These are phyloP conservation scores for Epinephelus coioides DNA, from an alignment of 2,797 vertebrate species.

Conservation along the genomic window DNA sequence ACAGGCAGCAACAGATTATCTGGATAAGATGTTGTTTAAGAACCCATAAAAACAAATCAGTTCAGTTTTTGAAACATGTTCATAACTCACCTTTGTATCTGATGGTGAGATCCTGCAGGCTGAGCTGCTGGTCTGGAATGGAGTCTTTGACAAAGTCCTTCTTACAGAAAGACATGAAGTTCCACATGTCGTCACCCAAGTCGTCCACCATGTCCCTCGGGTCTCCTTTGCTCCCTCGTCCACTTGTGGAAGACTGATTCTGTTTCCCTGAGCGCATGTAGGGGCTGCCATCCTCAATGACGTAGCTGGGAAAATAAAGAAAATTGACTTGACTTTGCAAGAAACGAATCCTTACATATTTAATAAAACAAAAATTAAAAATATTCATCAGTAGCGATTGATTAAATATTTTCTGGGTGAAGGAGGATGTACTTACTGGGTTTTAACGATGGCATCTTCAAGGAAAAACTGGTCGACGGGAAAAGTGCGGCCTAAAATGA, in stretches of 20 bases:
- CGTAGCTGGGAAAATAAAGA: slow-evolving; percentile 85
- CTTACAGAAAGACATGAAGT: slow-evolving; percentile 85
- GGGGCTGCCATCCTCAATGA: slow-evolving; percentile 93
- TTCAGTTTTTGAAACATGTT: not conserved
- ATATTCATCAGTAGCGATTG: not conserved
- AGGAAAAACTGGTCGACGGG: slow-evolving; percentile 97
- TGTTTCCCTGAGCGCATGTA: slow-evolving; percentile 90
- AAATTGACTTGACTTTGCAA: not conserved
- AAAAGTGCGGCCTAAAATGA: slow-evolving; percentile 90
- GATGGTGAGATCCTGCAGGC: slow-evolving; percentile 89
- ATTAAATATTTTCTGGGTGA: not conserved
- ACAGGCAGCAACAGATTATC: not conserved
- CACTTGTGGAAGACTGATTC: slow-evolving; percentile 69
- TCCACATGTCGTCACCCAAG: slow-evolving; percentile 89
- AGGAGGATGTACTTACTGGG: slow-evolving; percentile 82
- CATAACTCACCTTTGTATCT: slow-evolving; percentile 90
- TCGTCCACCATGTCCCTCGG: slow-evolving; percentile 86
- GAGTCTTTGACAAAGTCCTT: slow-evolving; percentile 89
- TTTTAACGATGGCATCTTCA: slow-evolving; percentile 93
- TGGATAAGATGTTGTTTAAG: not conserved
- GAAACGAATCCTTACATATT: not conserved
- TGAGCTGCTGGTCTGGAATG: slow-evolving; percentile 93
- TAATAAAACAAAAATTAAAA: not conserved
- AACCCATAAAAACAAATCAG: not conserved
- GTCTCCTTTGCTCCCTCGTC: slow-evolving; percentile 63